These are phyloP conservation scores for Ormyrus nitidulus DNA, from an alignment of 2,888 invertebrate genomes.

Conservation along the genomic window DNA sequence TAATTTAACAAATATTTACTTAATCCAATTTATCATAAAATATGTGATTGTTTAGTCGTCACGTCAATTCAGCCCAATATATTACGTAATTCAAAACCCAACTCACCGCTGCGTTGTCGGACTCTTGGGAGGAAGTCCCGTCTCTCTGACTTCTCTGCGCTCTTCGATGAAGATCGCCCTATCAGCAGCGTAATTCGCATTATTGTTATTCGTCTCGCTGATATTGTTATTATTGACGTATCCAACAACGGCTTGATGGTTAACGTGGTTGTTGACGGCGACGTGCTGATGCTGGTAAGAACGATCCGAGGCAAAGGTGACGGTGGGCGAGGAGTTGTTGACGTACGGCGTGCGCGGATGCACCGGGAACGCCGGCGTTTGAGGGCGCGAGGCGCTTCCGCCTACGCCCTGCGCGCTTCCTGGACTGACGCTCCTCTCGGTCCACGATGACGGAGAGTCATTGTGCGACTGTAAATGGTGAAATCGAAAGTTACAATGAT, in stretches of 20 bases:
- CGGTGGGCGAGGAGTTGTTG: constrained; percentile 84
- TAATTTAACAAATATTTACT: too few relatives aligned
- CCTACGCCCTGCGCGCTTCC: constrained; percentile 70
- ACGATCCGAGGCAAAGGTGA: constrained; percentile 73
- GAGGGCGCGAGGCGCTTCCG: constrained; percentile 81
- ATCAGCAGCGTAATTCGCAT: constrained; percentile 65
- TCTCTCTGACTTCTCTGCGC: constrained; percentile 70
- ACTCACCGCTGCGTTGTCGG: constrained; percentile 83
- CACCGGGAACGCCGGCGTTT: constrained; percentile 95
- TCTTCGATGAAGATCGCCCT: constrained; percentile 72
- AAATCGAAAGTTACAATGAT: too few relatives aligned
- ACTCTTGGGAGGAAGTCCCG: constrained; percentile 87
- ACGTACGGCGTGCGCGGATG: constrained; percentile 92
- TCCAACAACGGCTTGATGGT: constrained; percentile 61
- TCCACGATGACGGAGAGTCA: constrained; percentile 83
- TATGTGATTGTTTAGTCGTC: too few relatives aligned
- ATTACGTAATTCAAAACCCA: neutral
- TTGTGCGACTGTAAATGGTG: constrained; percentile 66
- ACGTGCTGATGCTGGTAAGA: constrained; percentile 55
- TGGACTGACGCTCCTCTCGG: constrained; percentile 77
- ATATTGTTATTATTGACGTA: constrained; percentile 64
- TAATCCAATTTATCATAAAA: too few relatives aligned
- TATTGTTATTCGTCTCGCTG: constrained; percentile 61
- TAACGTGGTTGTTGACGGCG: constrained; percentile 60
- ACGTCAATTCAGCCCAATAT: too few relatives aligned